phyloP scores from a whole-genome alignment of 2,113 vertebrate species.

The Amblyornis subalaris region DNA sequence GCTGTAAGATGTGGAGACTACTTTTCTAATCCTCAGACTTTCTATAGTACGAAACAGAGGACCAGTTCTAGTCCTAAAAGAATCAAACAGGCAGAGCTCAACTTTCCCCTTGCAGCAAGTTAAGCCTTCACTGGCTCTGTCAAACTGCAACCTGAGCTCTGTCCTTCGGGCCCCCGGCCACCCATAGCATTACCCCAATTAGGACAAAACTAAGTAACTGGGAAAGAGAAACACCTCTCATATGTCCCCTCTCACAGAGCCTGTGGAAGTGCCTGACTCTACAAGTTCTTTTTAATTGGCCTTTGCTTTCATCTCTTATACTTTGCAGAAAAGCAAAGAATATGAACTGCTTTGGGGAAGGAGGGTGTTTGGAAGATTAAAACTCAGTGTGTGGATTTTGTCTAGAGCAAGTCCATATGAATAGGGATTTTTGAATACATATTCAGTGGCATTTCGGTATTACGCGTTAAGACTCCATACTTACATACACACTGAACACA shows the following conservation, averaged over 20 bases:
- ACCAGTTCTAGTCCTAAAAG: neutral
- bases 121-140: neutral
- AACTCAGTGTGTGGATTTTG: neutral
- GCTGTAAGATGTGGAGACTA: neutral
- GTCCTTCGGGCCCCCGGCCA: neutral
- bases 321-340: neutral
- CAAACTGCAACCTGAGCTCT: conserved; percentile 3
- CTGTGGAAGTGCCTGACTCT: neutral
- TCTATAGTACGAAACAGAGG: neutral
- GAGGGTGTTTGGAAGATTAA: neutral
- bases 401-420: neutral
- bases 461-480: neutral
- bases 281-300: neutral
- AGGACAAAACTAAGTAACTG: neutral
- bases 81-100: conserved; percentile 3
- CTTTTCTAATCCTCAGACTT: neutral
- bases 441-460: neutral
- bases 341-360: neutral
- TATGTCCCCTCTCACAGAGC: neutral
- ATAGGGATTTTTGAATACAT: neutral
- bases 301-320: neutral
- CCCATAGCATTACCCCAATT: conserved; percentile 5
- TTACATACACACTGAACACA: neutral
- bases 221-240: neutral
- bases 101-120: neutral